These are phyloP conservation scores for Corydoras maculifer DNA, from an alignment of 2,113 vertebrate species.

Conservation along the genomic window DNA sequence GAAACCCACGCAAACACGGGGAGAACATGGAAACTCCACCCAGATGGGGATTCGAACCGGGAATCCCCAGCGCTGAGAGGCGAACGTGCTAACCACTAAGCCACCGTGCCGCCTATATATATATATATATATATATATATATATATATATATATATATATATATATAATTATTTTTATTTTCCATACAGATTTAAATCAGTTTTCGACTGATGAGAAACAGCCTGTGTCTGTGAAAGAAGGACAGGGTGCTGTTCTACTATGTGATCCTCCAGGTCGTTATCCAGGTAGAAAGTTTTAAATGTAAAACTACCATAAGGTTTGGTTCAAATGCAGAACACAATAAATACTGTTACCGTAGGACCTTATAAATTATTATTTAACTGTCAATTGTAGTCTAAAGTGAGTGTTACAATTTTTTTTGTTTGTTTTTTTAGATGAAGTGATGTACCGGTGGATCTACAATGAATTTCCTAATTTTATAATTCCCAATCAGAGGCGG, in stretches of 20 bases:
- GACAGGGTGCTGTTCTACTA: slow-evolving; percentile 85
- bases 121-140: too few relatives aligned
- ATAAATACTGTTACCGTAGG: too few relatives aligned
- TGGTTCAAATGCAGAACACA: not conserved
- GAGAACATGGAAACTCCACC: too few relatives aligned
- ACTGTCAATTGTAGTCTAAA: not conserved
- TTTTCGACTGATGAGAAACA: slow-evolving; percentile 88
- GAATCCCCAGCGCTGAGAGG: too few relatives aligned
- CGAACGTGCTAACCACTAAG: too few relatives aligned
- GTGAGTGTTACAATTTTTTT: not conserved
- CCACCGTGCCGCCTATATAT: too few relatives aligned
- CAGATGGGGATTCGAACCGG: too few relatives aligned
- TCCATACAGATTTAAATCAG: slow-evolving; percentile 74
- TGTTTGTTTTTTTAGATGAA: slow-evolving; percentile 66
- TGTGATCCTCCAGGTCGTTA: slow-evolving; percentile 84
- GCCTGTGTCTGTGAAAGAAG: slow-evolving; percentile 79
- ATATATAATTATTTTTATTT: not conserved
- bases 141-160: too few relatives aligned
- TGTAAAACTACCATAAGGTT: not conserved
- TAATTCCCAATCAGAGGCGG: slow-evolving; percentile 79
- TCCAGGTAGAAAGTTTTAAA: slow-evolving; percentile 68
- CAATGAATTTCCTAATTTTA: slow-evolving; percentile 93
- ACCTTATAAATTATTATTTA: not conserved
- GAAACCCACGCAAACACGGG: too few relatives aligned
- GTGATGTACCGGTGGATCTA: slow-evolving; percentile 93